Conservation (phyloP, 2,888 invertebrate genomes). For the Acleris literana region DNA sequence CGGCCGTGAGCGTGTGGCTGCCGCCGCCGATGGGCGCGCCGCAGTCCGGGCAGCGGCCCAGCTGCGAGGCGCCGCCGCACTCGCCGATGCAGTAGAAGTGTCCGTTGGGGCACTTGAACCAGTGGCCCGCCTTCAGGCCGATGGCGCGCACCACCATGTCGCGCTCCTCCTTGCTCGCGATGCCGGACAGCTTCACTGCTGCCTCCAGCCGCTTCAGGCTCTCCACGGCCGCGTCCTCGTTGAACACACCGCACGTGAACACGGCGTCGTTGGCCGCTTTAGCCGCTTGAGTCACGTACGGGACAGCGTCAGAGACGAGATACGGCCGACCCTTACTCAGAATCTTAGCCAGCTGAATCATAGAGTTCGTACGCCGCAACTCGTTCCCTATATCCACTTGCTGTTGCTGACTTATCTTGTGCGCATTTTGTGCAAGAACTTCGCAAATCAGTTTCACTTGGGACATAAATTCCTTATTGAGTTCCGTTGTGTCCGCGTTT, state of each 20-base stretch:
- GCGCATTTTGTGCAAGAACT: constrained; percentile 47
- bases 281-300: constrained; percentile 43
- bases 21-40: constrained; percentile 80
- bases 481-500: constrained; percentile 30
- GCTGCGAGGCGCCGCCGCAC: constrained; percentile 86
- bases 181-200: constrained; percentile 49
- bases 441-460: constrained; percentile 51
- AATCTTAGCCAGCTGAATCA: constrained; percentile 59
- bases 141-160: constrained; percentile 83
- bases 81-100: constrained; percentile 86
- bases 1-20: constrained; percentile 69
- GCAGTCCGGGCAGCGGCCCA: constrained; percentile 83
- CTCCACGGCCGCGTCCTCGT: constrained; percentile 48
- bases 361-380: constrained; percentile 60
- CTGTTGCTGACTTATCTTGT: constrained; percentile 68
- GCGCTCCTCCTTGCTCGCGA: constrained; percentile 66
- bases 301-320: constrained; percentile 16
- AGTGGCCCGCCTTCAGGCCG: constrained; percentile 83
- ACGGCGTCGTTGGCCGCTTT: constrained; percentile 47
- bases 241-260: constrained; percentile 49
- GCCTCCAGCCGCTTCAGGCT: constrained; percentile 53
- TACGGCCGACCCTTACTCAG: constrained; percentile 38
- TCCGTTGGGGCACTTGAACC: constrained; percentile 89
- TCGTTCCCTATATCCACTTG: constrained; percentile 65
- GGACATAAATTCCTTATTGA: constrained; percentile 45